Evolutionary conservation across 2,888 invertebrate species (phyloP).

Genomic region (Melikaiella ostensackeni): DNA sequence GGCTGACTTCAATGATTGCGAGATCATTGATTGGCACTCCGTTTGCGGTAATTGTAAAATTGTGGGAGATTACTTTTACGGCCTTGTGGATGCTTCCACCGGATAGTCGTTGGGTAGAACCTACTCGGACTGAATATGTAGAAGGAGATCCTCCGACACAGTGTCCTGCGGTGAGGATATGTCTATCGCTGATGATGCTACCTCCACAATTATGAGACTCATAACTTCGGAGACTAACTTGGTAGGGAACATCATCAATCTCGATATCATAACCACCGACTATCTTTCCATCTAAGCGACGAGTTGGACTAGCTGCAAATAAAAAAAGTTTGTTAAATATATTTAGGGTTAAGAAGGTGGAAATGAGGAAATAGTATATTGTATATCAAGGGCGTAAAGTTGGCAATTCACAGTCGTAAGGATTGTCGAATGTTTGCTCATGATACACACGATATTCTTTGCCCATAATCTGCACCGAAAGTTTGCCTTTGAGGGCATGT

Average conservation of each 20-base stretch:
- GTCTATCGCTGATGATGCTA: constrained; percentile 77
- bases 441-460: too few species aligned
- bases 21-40: constrained; percentile 73
- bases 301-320: not conserved
- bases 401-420: too few species aligned
- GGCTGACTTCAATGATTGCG: constrained; percentile 79
- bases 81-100: constrained; percentile 79
- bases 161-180: constrained; percentile 81
- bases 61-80: constrained; percentile 78
- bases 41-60: constrained; percentile 48
- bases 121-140: constrained; percentile 76
- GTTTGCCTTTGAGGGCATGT: too few species aligned
- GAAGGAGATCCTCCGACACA: constrained; percentile 71
- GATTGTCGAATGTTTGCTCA: too few species aligned
- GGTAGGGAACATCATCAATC: constrained; percentile 78
- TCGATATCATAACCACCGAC: constrained; percentile 78
- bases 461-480: too few species aligned
- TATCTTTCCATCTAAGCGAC: constrained; percentile 61
- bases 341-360: too few species aligned
- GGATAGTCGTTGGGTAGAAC: constrained; percentile 77
- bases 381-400: too few species aligned
- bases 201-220: constrained; percentile 79
- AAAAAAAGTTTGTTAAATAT: not conserved
- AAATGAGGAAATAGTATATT: too few species aligned
- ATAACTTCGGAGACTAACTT: constrained; percentile 75